These are phyloP conservation scores for Cyrtorhinus lividipennis DNA, from an alignment of 1,140 invertebrate genomes.

Conservation along the genomic window DNA sequence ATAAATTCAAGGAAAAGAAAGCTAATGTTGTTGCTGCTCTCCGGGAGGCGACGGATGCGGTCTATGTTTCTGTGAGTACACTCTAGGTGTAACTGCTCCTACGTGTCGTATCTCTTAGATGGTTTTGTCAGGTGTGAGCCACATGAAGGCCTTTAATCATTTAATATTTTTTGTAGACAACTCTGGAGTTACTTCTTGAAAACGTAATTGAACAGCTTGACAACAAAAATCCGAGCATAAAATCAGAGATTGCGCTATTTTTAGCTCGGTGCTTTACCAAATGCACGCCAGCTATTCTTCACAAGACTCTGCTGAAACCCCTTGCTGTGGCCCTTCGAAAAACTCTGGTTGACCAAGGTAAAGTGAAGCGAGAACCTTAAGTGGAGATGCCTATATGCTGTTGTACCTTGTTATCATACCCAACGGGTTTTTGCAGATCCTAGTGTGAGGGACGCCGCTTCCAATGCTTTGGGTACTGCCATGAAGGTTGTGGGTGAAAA, in stretches of 20 bases:
- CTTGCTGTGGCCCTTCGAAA: constrained; percentile 68
- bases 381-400: too few species aligned
- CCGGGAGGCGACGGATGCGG: constrained; percentile 82
- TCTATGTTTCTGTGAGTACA: constrained; percentile 55
- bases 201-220: constrained; percentile 67
- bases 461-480: constrained; percentile 83
- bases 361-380: constrained; percentile 2
- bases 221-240: constrained; percentile 91
- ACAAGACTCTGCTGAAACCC: constrained; percentile 80
- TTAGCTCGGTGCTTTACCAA: constrained; percentile 65
- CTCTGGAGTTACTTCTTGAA: constrained; percentile 75
- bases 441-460: constrained; percentile 64
- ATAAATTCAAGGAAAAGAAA: constrained; percentile 98
- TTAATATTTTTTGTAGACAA: constrained; percentile 42
- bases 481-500: constrained; percentile 92
- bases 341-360: constrained; percentile 69
- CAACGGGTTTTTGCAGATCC: constrained; percentile 58
- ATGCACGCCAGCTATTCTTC: constrained; percentile 57
- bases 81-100: neutral
- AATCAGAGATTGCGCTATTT: constrained; percentile 83
- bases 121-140: neutral
- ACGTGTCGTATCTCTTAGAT: neutral
- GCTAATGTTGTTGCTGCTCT: constrained; percentile 70
- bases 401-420: too few species aligned
- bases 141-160: neutral